phyloP scores from a whole-genome alignment of 2,797 vertebrate species.

The Rhabdomys pumilio region DNA sequence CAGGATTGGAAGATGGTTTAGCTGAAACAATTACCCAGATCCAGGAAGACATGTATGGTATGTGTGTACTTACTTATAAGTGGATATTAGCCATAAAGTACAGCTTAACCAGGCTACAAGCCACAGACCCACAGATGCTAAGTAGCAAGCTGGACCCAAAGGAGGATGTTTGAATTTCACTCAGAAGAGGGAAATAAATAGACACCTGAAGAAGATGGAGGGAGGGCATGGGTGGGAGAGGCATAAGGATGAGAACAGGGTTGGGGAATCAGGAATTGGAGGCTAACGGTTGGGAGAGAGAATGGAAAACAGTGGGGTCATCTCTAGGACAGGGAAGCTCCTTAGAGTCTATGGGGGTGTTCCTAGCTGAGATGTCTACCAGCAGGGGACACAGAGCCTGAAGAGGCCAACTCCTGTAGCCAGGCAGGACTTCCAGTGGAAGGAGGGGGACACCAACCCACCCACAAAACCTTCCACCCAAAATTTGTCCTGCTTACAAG shows the following conservation, averaged over 20 bases:
- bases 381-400: background rate
- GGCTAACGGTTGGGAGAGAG: background rate
- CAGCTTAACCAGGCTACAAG: background rate
- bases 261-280: background rate
- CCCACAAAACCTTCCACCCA: background rate
- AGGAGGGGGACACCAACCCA: background rate
- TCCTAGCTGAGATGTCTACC: background rate
- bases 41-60: background rate
- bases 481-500: background rate
- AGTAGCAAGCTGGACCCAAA: background rate
- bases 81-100: background rate
- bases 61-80: background rate
- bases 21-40: background rate
- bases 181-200: background rate
- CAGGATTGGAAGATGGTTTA: background rate
- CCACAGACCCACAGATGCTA: background rate
- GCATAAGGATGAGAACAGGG: background rate
- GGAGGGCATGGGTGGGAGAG: background rate
- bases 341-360: background rate
- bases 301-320: background rate
- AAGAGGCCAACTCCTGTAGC: background rate
- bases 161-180: background rate
- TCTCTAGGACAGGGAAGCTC: background rate
- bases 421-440: background rate
- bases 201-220: background rate